phyloP scores from a whole-genome alignment of 2,113 vertebrate genomes.

The Glareola pratincola region DNA sequence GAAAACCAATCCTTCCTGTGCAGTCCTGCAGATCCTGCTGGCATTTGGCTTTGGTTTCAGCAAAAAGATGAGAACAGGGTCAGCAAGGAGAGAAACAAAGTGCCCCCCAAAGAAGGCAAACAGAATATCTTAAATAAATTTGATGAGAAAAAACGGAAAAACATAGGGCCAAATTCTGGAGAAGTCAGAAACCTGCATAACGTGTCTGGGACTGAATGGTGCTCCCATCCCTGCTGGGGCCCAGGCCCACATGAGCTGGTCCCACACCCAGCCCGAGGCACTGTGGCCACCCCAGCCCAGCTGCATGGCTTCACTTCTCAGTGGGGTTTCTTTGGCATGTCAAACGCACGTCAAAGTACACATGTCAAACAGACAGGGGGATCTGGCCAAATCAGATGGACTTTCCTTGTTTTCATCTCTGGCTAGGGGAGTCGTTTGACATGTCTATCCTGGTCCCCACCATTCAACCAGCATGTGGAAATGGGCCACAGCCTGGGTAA shows the following conservation, averaged over 20 bases:
- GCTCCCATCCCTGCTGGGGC: neutral
- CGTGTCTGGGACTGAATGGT: rapidly evolving
- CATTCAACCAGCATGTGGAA: neutral
- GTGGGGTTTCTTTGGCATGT: neutral
- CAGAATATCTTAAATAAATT: neutral
- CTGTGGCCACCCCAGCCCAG: rapidly evolving
- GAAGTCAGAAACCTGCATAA: neutral
- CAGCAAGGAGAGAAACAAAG: neutral
- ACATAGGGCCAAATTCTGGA: neutral
- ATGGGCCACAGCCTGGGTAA: neutral
- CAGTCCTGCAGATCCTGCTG: neutral
- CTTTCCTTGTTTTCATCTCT: neutral
- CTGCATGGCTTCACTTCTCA: rapidly evolving
- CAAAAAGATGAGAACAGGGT: neutral
- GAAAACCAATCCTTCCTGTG: neutral
- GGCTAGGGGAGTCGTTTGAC: rapidly evolving
- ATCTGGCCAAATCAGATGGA: neutral
- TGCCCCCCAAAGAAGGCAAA: neutral
- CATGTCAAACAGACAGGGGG: rapidly evolving
- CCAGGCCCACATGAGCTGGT: neutral
- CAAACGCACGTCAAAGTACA: neutral
- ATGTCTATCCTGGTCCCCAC: neutral
- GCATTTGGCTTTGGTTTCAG: neutral
- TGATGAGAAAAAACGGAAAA: neutral
- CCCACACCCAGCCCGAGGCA: neutral